A percentile compares a stretch with the other conserved stretches of the same genome.
These are phyloP conservation scores for Vulpes vulpes DNA, from an alignment of 2,113 vertebrate genomes.

Conservation along the genomic window DNA sequence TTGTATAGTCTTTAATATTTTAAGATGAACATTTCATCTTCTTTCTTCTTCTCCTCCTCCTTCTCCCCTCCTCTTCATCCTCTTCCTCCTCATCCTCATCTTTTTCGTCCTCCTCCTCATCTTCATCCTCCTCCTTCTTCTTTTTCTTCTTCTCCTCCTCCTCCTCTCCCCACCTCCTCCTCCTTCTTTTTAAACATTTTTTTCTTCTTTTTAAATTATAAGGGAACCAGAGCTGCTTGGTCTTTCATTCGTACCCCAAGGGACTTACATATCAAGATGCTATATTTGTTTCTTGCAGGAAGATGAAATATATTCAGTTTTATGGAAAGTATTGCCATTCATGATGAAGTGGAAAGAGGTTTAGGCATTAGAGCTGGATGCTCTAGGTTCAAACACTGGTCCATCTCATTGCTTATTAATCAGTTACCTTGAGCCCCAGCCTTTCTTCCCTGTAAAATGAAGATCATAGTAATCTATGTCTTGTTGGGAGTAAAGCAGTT, in stretches of 20 bases:
- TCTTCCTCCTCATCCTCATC: no score
- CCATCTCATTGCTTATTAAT: not conserved
- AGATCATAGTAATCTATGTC: not conserved
- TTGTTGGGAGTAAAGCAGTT: not conserved
- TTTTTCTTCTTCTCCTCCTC: no score
- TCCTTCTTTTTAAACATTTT: no score
- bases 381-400: not conserved
- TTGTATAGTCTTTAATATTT: not conserved
- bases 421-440: not conserved
- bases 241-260: constrained; percentile 24
- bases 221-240: not conserved
- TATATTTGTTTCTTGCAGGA: constrained; percentile 32
- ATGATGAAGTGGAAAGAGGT: not conserved
- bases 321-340: not conserved
- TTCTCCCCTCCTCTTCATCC: no score
- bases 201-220: not conserved
- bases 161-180: no score
- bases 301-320: not conserved
- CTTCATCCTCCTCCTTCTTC: no score
- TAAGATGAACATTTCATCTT: not conserved
- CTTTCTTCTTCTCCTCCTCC: not conserved
- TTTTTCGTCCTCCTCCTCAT: no score
- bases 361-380: not conserved
- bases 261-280: not conserved
- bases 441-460: not conserved